These are phyloP conservation scores for Globodera rostochiensis DNA, from an alignment of 1,140 invertebrate species.

Conservation along the genomic window DNA sequence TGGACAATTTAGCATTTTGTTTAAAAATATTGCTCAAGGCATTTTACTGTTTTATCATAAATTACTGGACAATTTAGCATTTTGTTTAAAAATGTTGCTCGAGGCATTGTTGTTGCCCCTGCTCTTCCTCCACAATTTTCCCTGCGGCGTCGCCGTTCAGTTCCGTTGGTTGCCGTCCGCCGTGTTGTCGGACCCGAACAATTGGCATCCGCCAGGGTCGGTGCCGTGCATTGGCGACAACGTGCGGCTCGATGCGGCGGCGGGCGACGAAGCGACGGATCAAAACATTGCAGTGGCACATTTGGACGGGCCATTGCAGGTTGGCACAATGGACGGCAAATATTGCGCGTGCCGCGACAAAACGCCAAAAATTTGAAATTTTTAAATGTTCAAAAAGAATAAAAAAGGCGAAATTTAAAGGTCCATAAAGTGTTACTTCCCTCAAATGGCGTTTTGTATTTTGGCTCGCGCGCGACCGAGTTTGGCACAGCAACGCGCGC, in stretches of 20 bases:
- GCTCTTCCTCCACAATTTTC: neutral
- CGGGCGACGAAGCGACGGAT: neutral
- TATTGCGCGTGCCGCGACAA: no score
- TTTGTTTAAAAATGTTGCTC: no score
- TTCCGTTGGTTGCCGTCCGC: neutral
- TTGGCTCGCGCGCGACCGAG: neutral
- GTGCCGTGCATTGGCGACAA: neutral
- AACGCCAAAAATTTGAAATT: neutral
- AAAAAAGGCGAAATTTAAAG: neutral
- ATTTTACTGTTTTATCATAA: no score
- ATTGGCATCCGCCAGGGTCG: neutral
- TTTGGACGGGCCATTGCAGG: neutral
- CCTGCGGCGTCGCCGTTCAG: neutral
- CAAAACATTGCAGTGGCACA: neutral
- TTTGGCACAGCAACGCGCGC: neutral
- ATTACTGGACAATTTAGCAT: no score
- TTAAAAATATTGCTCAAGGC: no score
- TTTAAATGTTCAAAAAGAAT: no score
- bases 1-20: no score
- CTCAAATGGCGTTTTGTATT: constrained; percentile 19
- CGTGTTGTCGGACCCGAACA: neutral
- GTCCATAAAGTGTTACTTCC: constrained; percentile 5
- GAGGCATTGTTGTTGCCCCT: neutral
- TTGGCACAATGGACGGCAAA: neutral
- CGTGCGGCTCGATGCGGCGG: neutral